Conservation (phyloP, 2,113 vertebrate genomes). For the Aix galericulata region DNA sequence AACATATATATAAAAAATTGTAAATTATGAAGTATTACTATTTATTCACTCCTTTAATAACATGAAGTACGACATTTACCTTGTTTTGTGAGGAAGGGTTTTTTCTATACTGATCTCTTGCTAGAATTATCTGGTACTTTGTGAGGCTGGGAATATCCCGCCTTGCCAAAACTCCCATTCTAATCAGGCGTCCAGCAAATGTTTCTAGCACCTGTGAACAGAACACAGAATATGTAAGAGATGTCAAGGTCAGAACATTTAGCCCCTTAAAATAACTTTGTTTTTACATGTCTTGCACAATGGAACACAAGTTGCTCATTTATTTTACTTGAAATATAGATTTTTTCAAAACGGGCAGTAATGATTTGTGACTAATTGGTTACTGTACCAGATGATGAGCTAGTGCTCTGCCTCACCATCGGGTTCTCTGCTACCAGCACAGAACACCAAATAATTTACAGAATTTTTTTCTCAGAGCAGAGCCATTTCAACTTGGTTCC, state of each 20-base stretch:
- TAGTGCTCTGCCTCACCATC: neutral
- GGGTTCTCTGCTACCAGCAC: neutral
- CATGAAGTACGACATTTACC: constrained; percentile 64
- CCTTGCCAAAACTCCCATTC: constrained; percentile 79
- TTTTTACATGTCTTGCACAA: neutral
- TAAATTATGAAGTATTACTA: neutral
- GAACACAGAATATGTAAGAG: neutral
- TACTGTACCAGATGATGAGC: neutral
- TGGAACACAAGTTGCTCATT: neutral
- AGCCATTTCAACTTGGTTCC: neutral
- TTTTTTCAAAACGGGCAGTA: neutral
- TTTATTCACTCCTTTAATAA: neutral
- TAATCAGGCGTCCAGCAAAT: constrained; percentile 85
- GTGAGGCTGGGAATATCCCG: constrained; percentile 85
- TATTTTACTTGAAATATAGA: neutral
- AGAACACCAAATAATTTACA: neutral
- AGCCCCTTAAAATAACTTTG: neutral
- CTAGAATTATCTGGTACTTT: constrained; percentile 94
- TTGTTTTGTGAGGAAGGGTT: constrained; percentile 82
- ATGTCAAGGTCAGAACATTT: neutral
- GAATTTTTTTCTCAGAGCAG: accelerated
- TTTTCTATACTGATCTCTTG: constrained; percentile 92
- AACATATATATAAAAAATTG: neutral
- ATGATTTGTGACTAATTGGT: neutral
- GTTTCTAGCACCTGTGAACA: constrained; percentile 85